A percentile compares a stretch with the other conserved stretches of the same genome.
Conservation (phyloP, 2,113 vertebrate species). For the Plectropomus leopardus region DNA sequence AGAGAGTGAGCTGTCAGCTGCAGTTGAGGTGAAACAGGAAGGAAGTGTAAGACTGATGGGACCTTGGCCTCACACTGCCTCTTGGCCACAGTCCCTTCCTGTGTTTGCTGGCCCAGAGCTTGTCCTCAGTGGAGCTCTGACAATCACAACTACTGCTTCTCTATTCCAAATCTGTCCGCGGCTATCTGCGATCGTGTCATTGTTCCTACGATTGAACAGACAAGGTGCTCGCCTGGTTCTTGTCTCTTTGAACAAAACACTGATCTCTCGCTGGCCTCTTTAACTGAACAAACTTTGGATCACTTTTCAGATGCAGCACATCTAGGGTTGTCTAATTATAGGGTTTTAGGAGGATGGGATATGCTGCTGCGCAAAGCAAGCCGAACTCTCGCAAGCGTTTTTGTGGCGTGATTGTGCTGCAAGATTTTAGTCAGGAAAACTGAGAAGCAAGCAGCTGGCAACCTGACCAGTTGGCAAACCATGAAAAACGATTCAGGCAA, state of each 20-base stretch:
- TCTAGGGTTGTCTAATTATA: slow-evolving; percentile 1
- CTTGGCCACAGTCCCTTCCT: slow-evolving; percentile 57
- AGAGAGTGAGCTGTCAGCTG: slow-evolving; percentile 43
- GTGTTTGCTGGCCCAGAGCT: slow-evolving; percentile 45
- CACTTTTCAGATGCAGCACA: slow-evolving; percentile 2
- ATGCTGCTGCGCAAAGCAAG: background rate
- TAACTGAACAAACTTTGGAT: background rate
- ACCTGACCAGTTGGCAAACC: slow-evolving; percentile 14
- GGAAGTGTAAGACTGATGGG: slow-evolving; percentile 56
- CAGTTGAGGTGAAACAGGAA: slow-evolving; percentile 51
- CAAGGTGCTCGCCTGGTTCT: background rate
- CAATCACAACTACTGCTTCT: slow-evolving; percentile 30
- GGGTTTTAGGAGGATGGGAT: background rate
- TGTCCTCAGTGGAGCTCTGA: slow-evolving; percentile 28
- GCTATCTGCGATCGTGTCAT: slow-evolving; percentile 7
- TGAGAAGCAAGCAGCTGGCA: slow-evolving; percentile 5
- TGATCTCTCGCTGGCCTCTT: background rate
- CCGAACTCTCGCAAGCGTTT: background rate
- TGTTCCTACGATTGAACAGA: background rate
- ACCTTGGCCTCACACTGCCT: slow-evolving; percentile 53
- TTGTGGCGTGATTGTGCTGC: background rate
- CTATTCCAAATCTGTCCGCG: slow-evolving; percentile 30
- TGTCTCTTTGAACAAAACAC: slow-evolving; percentile 1
- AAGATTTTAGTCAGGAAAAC: background rate
- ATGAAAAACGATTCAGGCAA: background rate